Percentiles rank a stretch among this genome's conserved stretches.
These are phyloP conservation scores for Acrobasis consociella DNA, from an alignment of 2,888 invertebrate genomes.

Conservation along the genomic window DNA sequence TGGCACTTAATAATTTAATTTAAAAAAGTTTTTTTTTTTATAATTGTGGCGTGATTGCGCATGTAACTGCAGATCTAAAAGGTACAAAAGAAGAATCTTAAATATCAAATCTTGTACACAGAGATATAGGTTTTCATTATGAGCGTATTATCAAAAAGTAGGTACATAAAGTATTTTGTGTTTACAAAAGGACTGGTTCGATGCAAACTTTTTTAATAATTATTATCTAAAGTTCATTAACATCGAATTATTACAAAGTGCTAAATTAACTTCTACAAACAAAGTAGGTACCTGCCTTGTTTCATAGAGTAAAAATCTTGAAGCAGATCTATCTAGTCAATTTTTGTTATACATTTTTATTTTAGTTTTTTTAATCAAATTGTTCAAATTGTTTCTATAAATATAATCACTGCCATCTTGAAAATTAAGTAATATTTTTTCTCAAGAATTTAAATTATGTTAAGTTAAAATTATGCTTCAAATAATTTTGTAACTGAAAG, in stretches of 20 bases:
- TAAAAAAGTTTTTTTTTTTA: no score
- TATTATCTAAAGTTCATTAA: not conserved
- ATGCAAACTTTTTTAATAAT: not conserved
- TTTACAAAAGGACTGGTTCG: not conserved
- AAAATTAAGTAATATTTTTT: conserved; percentile 10
- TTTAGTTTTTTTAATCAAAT: not conserved
- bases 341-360: not conserved
- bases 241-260: not conserved
- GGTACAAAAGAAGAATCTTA: no score
- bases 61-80: no score
- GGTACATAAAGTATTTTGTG: no score
- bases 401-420: not conserved
- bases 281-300: not conserved
- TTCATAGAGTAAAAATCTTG: not conserved
- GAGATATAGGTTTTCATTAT: no score
- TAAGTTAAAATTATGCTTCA: conserved; percentile 16
- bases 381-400: not conserved
- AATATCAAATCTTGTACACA: no score
- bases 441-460: conserved; percentile 2
- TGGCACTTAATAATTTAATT: no score
- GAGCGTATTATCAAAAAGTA: no score
- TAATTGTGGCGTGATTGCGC: no score
- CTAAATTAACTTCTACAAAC: not conserved
- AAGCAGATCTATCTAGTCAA: not conserved
- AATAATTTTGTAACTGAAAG: conserved; percentile 16